Evolutionary conservation across 2,888 invertebrate species (phyloP), one percentile per base, ranked within the genome.

Genomic region (Caprella mutica): DNA sequence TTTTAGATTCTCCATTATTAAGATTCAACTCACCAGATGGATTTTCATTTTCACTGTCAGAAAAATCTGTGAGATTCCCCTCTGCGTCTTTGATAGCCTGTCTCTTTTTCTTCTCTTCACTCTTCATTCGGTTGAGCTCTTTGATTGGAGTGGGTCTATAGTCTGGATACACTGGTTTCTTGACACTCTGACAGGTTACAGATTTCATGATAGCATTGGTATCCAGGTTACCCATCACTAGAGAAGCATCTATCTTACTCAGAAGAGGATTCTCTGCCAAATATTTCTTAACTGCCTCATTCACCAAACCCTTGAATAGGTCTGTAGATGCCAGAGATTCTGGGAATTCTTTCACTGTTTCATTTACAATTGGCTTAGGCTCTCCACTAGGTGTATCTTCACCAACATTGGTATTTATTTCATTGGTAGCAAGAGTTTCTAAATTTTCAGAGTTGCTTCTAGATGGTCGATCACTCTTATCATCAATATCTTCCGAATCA

Each of bases 121-220:
- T 54, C 21, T 43, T 33, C 27, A 58, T 64, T 5, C 52, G 35
- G 26, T 64, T 52, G 19, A 64, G 53, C 19, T 64, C 58, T n/a
- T 35, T 50, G 14, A 64, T 64, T 1, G 64, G 64, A 19, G 64
- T 64, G 6, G 64, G 64, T 43, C 60, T 64, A 38, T 64, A 64
- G 17, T 52, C 59, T 1, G 64, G 64, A 5, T 58, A 60, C 14
- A 48, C 60, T 24, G 64, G 60, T 4, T 60, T 60, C n/a, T 56
- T 52, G 14, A 38, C 43, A 26, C 58, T 60, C 1, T 51, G 29
- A 24, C 57, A 23, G 12, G 55, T 27, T 50, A 50, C 35, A 9
- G 48, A 50, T 9, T 38, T 14, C 26, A 26, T 40, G 27, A 51
- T 27, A 19, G 55, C 35, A 39, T 17, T 35, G 6, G 48, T 50